These are phyloP conservation scores for Sebastes hopkinsi DNA, from an alignment of 2,797 vertebrate genomes.

Conservation along the genomic window DNA sequence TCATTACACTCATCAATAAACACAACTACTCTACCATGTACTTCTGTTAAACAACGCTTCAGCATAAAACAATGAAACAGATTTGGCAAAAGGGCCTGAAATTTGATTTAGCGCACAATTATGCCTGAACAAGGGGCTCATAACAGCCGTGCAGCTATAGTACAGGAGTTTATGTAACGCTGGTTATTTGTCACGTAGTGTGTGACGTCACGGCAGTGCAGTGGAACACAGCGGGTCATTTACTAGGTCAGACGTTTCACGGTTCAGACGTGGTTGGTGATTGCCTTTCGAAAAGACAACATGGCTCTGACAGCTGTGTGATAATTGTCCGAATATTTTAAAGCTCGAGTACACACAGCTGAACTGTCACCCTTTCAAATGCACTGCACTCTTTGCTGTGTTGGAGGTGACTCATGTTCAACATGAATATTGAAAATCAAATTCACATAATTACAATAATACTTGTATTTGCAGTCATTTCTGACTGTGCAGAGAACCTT, in stretches of 20 bases:
- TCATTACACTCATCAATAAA: slow-evolving; percentile 8
- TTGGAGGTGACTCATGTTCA: slow-evolving; percentile 5
- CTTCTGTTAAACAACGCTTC: not conserved
- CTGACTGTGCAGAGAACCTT: not conserved
- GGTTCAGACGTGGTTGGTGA: not conserved
- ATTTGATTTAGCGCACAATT: not conserved
- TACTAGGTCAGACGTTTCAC: slow-evolving; percentile 9
- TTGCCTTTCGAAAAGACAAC: not conserved
- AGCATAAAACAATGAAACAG: not conserved
- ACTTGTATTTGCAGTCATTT: not conserved
- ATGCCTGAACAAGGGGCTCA: not conserved
- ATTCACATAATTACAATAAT: not conserved
- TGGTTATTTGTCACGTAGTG: not conserved
- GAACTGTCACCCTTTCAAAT: not conserved
- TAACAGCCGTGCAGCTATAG: not conserved
- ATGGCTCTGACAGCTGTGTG: slow-evolving; percentile 1
- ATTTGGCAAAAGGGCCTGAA: not conserved
- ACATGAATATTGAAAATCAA: not conserved
- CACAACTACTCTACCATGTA: not conserved
- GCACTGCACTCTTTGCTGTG: not conserved
- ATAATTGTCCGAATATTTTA: slow-evolving; percentile 25
- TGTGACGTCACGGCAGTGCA: not conserved
- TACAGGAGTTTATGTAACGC: slow-evolving; percentile 8
- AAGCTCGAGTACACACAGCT: not conserved
- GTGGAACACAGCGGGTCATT: not conserved